Base-by-base conservation (phyloP, 1,140 invertebrate species). In the Pemphigus obesinymphae region DNA sequence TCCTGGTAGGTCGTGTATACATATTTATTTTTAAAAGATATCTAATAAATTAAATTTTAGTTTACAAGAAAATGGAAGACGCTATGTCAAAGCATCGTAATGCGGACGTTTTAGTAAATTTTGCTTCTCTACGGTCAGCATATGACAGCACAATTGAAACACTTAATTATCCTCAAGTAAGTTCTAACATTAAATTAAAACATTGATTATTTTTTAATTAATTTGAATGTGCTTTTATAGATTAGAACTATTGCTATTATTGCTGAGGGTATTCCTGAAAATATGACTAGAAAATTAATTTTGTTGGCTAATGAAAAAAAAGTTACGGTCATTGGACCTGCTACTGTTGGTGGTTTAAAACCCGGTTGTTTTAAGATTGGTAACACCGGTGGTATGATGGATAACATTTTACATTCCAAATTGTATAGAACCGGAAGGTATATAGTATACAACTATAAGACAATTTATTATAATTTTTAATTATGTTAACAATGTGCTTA, bases 341-440 rank as follows among this genome's bases (percentile, higher is more conserved):
- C 98, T 1, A 99, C 98, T 0, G 98, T 98, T 63, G 95, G 96
- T 83, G 98, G 98, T 37, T 94, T 99, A 34, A 99, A 99, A 86
- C 98, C 98, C 0, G 98, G 98, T 1, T 99, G 97, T 87, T 99
- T 99, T 87, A 99, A 99, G 89, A 99, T 99, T 85, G 98, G 98
- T 50, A 99, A 99, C 88, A 99, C 98, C 15, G 98, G 97, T 3
- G 97, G 97, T 70, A 99, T 99, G 97, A 95, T 99, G 91, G 98
- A 99, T 86, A 99, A 99, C 86, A 99, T 99, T 85, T 88, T 99
- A 3, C 95, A 98, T 84, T 99, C 97, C 58, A 99, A 98, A 88
- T 89, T 99, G 0, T 99, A 99, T 88, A 88, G 98, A 58, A 93
- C 97, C 29, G 98, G 98, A 83, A 91, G 90, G 91, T 91, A 84